Percentiles rank a stretch among this genome's conserved stretches.
These are phyloP conservation scores for Limnodromus scolopaceus DNA, from an alignment of 2,797 vertebrate genomes.

Conservation along the genomic window DNA sequence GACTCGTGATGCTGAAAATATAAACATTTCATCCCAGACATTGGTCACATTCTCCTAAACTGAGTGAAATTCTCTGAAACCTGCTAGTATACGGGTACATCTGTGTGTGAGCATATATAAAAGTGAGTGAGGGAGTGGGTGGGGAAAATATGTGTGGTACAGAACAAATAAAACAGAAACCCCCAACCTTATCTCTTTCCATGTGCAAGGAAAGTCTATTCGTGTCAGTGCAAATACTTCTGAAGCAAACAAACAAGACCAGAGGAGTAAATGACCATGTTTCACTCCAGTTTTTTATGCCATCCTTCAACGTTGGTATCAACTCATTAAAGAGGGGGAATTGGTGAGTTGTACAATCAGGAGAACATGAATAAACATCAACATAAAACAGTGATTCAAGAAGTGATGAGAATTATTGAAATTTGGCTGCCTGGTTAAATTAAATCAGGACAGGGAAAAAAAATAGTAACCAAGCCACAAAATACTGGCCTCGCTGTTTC, in stretches of 20 bases:
- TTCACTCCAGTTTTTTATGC: neutral
- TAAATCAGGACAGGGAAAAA: neutral
- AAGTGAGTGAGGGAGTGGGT: slow-evolving; percentile 49
- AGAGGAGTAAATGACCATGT: neutral
- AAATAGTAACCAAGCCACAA: neutral
- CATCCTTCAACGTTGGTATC: neutral
- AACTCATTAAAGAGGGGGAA: neutral
- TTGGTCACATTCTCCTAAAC: slow-evolving; percentile 56
- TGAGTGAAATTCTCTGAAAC: slow-evolving; percentile 54
- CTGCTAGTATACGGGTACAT: neutral
- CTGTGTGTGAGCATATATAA: slow-evolving; percentile 5
- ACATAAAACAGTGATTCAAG: neutral
- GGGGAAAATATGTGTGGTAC: slow-evolving; percentile 61
- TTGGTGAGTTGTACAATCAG: neutral
- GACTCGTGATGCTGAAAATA: slow-evolving; percentile 55
- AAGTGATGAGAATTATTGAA: slow-evolving; percentile 1
- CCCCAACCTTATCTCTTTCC: slow-evolving; percentile 25
- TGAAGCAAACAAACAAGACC: slow-evolving; percentile 34
- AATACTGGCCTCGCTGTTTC: neutral
- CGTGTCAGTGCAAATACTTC: slow-evolving; percentile 14
- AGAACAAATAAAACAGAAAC: slow-evolving; percentile 59
- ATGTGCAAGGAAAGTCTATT: slow-evolving; percentile 16
- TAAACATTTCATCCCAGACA: slow-evolving; percentile 60
- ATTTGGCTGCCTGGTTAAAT: neutral
- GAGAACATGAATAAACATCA: slow-evolving; percentile 16